Conservation (phyloP, 1,140 invertebrate species). For the Streblospio benedicti region DNA sequence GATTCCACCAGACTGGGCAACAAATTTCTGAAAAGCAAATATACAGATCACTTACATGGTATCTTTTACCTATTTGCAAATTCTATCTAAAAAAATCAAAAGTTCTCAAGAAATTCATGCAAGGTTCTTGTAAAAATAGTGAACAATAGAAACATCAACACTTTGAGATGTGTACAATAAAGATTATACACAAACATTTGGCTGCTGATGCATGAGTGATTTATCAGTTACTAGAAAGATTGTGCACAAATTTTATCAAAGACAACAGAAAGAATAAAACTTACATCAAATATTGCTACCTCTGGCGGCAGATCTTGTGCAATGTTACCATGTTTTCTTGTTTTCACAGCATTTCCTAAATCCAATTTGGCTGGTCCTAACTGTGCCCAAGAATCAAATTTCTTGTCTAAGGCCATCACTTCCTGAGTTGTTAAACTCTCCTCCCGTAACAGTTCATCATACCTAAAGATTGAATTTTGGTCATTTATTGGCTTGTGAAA, state of each 20-base stretch:
- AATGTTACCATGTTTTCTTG: conserved; percentile 31
- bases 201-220: too few species aligned
- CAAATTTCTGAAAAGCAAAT: conserved; percentile 38
- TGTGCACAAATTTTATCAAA: too few species aligned
- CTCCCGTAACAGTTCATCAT: conserved; percentile 39
- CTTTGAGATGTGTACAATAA: too few species aligned
- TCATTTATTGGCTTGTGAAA: too few species aligned
- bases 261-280: too few species aligned
- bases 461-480: too few species aligned
- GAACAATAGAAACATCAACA: too few species aligned
- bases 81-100: neutral
- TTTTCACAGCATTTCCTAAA: conserved; percentile 10
- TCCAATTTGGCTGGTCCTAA: too few species aligned
- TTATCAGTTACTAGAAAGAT: too few species aligned
- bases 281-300: conserved; percentile 43
- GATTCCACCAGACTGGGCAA: conserved; percentile 39
- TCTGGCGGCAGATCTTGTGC: conserved; percentile 41
- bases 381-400: conserved; percentile 41
- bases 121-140: too few species aligned
- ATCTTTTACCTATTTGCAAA: neutral
- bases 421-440: conserved; percentile 35
- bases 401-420: conserved; percentile 38
- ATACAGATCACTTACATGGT: neutral
- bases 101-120: too few species aligned
- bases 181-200: too few species aligned